phyloP scores from a whole-genome alignment of 2,888 invertebrate species.

The Drosophila anomalipes region DNA sequence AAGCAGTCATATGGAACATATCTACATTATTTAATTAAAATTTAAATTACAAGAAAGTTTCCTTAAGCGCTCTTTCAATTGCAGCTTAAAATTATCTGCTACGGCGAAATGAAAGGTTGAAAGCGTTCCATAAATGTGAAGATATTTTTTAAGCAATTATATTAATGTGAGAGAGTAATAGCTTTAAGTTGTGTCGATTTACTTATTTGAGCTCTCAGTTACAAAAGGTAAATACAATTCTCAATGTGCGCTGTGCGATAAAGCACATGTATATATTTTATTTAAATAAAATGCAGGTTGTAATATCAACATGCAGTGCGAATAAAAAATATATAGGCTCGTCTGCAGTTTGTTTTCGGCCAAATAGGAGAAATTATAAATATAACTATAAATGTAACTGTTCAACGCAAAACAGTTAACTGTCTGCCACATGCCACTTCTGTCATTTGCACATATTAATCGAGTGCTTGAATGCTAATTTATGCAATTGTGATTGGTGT shows the following conservation, averaged over 20 bases:
- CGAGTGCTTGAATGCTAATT: not conserved
- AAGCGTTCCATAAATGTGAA: not conserved
- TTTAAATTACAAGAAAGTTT: not conserved
- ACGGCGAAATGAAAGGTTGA: not conserved
- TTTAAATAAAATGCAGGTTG: not conserved
- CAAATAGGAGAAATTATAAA: not conserved
- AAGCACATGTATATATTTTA: no score
- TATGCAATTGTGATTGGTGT: slow-evolving; percentile 12
- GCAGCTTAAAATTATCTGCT: not conserved
- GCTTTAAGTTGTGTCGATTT: no score
- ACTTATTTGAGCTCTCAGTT: not conserved
- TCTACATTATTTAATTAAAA: not conserved
- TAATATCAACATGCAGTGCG: slow-evolving; percentile 7
- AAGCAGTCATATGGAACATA: slow-evolving; percentile 3
- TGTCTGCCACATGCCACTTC: not conserved
- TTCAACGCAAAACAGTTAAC: not conserved
- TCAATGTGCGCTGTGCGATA: not conserved
- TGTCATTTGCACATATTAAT: not conserved
- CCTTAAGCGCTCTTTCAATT: not conserved
- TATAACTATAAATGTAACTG: not conserved
- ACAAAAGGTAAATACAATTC: not conserved
- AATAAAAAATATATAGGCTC: not conserved
- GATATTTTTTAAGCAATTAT: not conserved
- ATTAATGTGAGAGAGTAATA: not conserved
- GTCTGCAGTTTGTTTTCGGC: not conserved